Conservation (phyloP, 2,888 invertebrate species). For the Cryptus viduatorius region DNA sequence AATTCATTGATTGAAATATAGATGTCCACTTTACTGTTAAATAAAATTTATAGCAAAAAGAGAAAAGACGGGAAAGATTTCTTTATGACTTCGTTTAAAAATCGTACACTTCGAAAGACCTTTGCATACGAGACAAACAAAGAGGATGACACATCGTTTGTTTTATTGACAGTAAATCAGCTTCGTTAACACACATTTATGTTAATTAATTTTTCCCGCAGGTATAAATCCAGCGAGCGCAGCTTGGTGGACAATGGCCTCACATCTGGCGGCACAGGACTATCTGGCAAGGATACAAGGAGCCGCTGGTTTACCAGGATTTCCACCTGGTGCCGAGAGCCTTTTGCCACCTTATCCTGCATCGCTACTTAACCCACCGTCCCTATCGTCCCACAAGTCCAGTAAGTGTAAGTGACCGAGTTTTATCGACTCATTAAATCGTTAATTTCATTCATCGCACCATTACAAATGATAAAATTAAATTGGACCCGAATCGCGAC, state of each 20-base stretch:
- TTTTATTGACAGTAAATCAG: not conserved
- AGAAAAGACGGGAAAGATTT: not conserved
- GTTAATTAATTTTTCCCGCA: slow-evolving; percentile 79
- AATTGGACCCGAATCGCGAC: not conserved
- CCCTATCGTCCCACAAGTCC: slow-evolving; percentile 85
- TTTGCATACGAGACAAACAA: not conserved
- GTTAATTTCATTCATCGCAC: slow-evolving; percentile 25
- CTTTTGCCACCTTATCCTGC: slow-evolving; percentile 87
- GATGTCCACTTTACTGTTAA: too few species aligned
- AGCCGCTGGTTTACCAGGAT: slow-evolving; percentile 91
- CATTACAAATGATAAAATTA: not conserved
- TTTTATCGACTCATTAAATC: slow-evolving; percentile 25
- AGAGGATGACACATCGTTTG: not conserved
- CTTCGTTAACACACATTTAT: not conserved
- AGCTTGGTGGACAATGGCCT: slow-evolving; percentile 97
- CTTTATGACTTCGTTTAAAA: not conserved
- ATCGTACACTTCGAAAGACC: too few species aligned
- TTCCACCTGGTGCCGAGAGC: slow-evolving; percentile 87
- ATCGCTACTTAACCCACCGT: slow-evolving; percentile 86
- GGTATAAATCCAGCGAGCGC: slow-evolving; percentile 87
- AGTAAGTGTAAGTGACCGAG: slow-evolving; percentile 81
- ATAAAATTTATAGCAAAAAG: too few species aligned
- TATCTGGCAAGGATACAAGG: slow-evolving; percentile 92
- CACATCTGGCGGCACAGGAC: slow-evolving; percentile 95
- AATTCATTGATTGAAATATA: too few species aligned